Evolutionary conservation across 2,888 invertebrate genomes (phyloP).

Genomic region (Miltochrista miniata): DNA sequence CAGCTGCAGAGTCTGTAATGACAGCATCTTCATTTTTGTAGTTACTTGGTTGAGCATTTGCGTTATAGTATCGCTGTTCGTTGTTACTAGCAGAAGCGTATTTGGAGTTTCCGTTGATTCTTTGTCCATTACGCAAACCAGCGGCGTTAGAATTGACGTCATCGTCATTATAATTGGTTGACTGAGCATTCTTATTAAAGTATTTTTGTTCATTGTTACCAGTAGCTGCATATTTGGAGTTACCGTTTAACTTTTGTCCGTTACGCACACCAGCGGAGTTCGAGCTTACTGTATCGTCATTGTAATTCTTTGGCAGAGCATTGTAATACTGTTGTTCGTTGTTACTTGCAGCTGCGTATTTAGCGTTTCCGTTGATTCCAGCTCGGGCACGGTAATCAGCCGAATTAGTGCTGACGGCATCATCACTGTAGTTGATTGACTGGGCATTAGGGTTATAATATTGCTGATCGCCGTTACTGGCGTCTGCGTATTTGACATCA

Average conservation of each 20-base stretch:
- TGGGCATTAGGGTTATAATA: conserved; percentile 24
- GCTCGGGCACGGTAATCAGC: background rate
- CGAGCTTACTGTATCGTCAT: conserved; percentile 53
- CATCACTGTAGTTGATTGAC: conserved; percentile 21
- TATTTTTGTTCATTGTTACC: conserved; percentile 21
- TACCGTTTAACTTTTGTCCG: conserved; percentile 40
- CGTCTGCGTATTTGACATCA: conserved; percentile 54
- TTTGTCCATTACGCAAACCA: conserved; percentile 44
- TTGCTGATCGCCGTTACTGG: conserved; percentile 17
- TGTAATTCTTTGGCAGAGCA: conserved; percentile 32
- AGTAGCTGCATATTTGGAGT: conserved; percentile 3
- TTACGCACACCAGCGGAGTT: conserved; percentile 50
- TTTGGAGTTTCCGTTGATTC: conserved; percentile 24
- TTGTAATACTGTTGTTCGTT: conserved; percentile 21
- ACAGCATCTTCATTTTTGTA: conserved; percentile 21
- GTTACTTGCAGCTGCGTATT: conserved; percentile 11
- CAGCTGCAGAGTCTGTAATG: background rate
- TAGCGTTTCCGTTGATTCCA: background rate
- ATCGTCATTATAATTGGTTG: conserved; percentile 43
- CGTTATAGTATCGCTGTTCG: conserved; percentile 20
- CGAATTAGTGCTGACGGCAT: conserved; percentile 1
- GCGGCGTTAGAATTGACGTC: conserved; percentile 58
- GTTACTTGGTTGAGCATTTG: conserved; percentile 28
- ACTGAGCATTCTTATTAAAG: conserved; percentile 21
- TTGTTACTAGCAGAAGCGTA: conserved; percentile 14